A percentile compares a stretch with the other conserved stretches of the same genome.
Evolutionary conservation across 1,140 invertebrate species (phyloP).

Genomic region (Drosophila parabipectinata): DNA sequence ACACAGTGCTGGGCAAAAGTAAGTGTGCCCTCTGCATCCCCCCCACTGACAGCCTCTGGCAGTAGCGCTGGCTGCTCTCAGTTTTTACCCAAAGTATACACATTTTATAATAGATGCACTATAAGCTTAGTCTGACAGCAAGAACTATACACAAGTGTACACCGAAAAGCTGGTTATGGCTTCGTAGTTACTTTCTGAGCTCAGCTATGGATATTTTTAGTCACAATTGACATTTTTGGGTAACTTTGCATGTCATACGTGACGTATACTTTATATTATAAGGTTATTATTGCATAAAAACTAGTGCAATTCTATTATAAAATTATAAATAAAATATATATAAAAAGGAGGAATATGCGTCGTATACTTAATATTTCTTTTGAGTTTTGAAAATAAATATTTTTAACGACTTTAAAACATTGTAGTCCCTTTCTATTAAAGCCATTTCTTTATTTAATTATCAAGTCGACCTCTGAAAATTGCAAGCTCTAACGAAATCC

Average conservation of each 20-base stretch:
- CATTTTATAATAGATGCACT: constrained; percentile 59
- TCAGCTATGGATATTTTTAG: constrained; percentile 22
- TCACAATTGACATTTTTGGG: not conserved
- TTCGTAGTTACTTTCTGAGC: constrained; percentile 8
- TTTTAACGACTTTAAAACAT: no score
- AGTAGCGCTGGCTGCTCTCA: not conserved
- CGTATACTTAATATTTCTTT: no score
- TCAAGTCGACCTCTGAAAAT: not conserved
- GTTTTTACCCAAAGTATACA: constrained; percentile 45
- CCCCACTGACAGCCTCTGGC: not conserved
- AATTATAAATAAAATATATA: no score
- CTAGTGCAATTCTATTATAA: no score
- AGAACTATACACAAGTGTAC: constrained; percentile 9
- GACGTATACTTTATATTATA: not conserved
- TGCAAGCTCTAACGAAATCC: constrained; percentile 8
- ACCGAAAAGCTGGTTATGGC: constrained; percentile 15
- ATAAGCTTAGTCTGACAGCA: constrained; percentile 10
- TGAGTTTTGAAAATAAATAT: no score
- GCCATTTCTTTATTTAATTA: not conserved
- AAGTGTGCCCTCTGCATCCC: constrained; percentile 2
- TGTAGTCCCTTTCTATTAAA: not conserved
- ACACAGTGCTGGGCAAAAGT: constrained; percentile 52
- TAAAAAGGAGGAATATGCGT: no score
- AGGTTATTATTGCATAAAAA: no score
- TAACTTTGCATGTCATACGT: not conserved